A percentile compares a stretch with the other conserved stretches of the same genome.
These are phyloP conservation scores for Eledone cirrhosa DNA, from an alignment of 2,888 invertebrate genomes.

Conservation along the genomic window DNA sequence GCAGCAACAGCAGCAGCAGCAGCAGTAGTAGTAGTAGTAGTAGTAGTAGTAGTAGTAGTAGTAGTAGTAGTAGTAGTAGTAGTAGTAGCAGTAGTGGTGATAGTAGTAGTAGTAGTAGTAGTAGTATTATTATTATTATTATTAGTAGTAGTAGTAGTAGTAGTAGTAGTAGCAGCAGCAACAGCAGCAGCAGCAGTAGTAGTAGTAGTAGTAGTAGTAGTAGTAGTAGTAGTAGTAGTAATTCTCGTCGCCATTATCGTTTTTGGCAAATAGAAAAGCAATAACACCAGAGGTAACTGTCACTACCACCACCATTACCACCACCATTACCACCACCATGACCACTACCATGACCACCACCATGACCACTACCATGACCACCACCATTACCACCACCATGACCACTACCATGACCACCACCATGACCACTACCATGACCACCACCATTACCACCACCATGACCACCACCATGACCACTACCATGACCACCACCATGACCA, in stretches of 20 bases:
- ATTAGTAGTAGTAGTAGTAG: too few species aligned
- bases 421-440: conserved; percentile 2
- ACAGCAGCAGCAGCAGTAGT: conserved; percentile 13
- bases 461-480: conserved; percentile 28
- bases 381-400: conserved; percentile 26
- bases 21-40: conserved; percentile 9
- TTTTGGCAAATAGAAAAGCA: conserved; percentile 3
- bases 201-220: conserved; percentile 17
- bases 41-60: conserved; percentile 13
- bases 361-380: conserved; percentile 26
- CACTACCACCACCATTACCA: conserved; percentile 30
- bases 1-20: too few species aligned
- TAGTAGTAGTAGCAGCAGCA: conserved; percentile 13
- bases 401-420: conserved; percentile 13
- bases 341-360: conserved; percentile 23
- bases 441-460: conserved; percentile 27
- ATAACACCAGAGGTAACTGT: conserved; percentile 28
- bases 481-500: conserved; percentile 27
- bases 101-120: conserved; percentile 13
- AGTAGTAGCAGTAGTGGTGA: conserved; percentile 13
- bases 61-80: conserved; percentile 13
- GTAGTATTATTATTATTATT: too few species aligned
- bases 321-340: conserved; percentile 13
- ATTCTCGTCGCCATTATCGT: neutral
- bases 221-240: conserved; percentile 1